Base-by-base conservation (phyloP, 2,888 invertebrate genomes). In the Achlya flavicornis region DNA sequence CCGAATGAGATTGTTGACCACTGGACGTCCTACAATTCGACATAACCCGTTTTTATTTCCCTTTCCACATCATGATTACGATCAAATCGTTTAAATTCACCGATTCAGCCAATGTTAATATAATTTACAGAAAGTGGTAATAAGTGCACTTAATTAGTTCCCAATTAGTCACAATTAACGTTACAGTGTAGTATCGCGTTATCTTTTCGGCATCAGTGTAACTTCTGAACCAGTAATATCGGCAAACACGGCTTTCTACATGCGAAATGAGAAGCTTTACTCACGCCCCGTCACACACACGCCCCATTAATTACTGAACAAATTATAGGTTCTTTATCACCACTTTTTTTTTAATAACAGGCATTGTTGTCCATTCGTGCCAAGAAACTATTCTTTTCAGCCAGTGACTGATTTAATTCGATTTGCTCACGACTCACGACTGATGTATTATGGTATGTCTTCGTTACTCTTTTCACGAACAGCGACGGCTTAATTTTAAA, bases 251-350 rank as follows among this genome's bases (percentile, higher is more conserved):
- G 84, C 83, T 85, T 80, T 84, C 86, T 81, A 85, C 84, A 87
- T 90, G 88, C 89, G 88, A 88, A 89, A 87, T 86, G 84, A 84
- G 86, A 89, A 88, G 89, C 90, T 86, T 84, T 86, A 85, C 89
- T 86, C 89, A 90, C 90, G 90, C 85, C 88, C 84, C 90, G 89
- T 90, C 91, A 89, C 90, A 89, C 87, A 58, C 82, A 85, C 80
- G 79, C 79, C 85, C 86, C 86, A 87, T 85, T 91, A 87, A 92
- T 91, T 92, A 91, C 79, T 72, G 76, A 78, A 87, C 87, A 91
- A 92, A 92, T 92, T 92, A 89, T 84, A 92, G 80, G 86, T 92
- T 92, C 83, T 89, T 90, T 90, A 92, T 91, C 89, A 88, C 88
- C 86, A 81, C 83, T 84, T 86, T 85, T 88, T 86, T 88, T 91